These are phyloP conservation scores for Epinephelus cyanopodus DNA, from an alignment of 2,113 vertebrate species.

Conservation along the genomic window DNA sequence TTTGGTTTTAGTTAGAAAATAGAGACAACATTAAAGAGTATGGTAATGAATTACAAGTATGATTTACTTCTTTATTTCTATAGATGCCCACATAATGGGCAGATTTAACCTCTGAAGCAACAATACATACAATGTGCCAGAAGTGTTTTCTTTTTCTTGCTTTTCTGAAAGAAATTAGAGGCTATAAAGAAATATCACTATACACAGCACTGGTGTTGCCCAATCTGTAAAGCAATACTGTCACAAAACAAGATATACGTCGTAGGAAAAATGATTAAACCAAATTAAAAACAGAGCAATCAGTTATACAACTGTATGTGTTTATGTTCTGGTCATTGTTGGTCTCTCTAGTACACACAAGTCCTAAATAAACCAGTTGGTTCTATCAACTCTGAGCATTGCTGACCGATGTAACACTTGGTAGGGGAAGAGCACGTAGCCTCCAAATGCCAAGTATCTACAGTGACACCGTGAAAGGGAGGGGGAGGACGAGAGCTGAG, in stretches of 20 bases:
- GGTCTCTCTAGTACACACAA: neutral
- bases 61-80: neutral
- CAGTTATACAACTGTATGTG: neutral
- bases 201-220: neutral
- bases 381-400: conserved; percentile 32
- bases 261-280: neutral
- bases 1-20: conserved; percentile 1
- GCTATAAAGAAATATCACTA: neutral
- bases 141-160: neutral
- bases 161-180: neutral
- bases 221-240: neutral
- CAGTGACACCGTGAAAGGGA: conserved; percentile 78
- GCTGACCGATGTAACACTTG: conserved; percentile 62
- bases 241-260: neutral
- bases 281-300: neutral
- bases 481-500: conserved; percentile 76
- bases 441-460: conserved; percentile 81
- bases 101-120: neutral
- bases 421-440: conserved; percentile 64
- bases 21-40: neutral
- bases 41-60: neutral
- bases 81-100: neutral
- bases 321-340: neutral
- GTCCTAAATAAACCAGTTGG: conserved; percentile 11
- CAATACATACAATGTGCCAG: neutral